Percentiles rank a stretch among this genome's conserved stretches.
phyloP scores from a whole-genome alignment of 2,797 vertebrate genomes.

The Scolopax bukidnonensis region DNA sequence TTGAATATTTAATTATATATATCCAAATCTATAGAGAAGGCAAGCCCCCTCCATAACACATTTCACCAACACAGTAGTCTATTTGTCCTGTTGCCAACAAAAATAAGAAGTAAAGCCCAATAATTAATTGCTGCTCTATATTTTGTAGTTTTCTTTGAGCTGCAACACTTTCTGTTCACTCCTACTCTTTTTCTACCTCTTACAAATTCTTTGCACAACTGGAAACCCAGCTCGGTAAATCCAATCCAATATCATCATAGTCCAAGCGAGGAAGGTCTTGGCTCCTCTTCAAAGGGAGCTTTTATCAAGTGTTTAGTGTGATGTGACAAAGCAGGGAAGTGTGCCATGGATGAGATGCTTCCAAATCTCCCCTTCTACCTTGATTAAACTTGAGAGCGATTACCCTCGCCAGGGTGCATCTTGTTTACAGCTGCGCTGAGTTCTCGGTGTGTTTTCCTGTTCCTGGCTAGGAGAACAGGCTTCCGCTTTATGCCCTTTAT shows the following conservation, averaged over 20 bases:
- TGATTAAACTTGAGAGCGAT: not conserved
- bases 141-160: not conserved
- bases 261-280: slow-evolving; percentile 25
- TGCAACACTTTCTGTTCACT: not conserved
- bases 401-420: not conserved
- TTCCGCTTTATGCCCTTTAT: not conserved
- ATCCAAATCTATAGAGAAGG: not conserved
- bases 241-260: not conserved
- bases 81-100: not conserved
- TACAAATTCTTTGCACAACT: slow-evolving; percentile 20
- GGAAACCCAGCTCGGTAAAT: not conserved
- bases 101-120: not conserved
- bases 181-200: not conserved
- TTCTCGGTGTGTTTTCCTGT: not conserved
- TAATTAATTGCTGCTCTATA: slow-evolving; percentile 2
- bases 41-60: not conserved
- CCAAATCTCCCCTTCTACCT: slow-evolving; percentile 25
- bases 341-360: not conserved
- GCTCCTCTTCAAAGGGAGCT: slow-evolving; percentile 62
- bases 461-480: not conserved
- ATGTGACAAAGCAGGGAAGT: slow-evolving; percentile 56
- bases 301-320: slow-evolving; percentile 32
- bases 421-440: slow-evolving; percentile 17
- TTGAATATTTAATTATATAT: not conserved
- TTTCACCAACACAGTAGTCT: not conserved